These are phyloP conservation scores for Mus spicilegus DNA, from an alignment of 2,113 vertebrate species.

Conservation along the genomic window DNA sequence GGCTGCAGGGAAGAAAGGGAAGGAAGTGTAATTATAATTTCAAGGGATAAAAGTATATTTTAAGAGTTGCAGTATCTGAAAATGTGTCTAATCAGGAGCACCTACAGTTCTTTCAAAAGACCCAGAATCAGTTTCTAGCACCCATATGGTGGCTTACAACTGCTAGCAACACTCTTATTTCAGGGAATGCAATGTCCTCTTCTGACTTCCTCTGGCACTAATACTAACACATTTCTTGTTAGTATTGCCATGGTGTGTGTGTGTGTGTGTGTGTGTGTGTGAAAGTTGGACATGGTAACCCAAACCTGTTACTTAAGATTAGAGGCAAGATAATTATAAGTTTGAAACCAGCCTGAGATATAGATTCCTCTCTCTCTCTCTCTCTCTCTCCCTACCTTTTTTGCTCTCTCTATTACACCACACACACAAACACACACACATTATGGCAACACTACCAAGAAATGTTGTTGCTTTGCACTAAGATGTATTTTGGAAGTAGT, in stretches of 20 bases:
- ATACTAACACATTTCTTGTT: too few species aligned
- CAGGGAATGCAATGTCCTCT: not conserved
- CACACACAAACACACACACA: not conserved
- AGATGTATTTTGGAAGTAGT: slow-evolving; percentile 17
- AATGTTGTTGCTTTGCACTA: not conserved
- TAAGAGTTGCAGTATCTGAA: not conserved
- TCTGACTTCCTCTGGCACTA: not conserved
- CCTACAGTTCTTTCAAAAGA: not conserved
- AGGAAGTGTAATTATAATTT: not conserved
- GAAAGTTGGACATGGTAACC: not conserved
- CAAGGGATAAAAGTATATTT: not conserved
- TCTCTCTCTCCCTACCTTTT: not conserved
- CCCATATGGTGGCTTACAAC: not conserved
- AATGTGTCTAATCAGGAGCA: not conserved
- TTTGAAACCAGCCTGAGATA: not conserved
- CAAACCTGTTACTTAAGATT: not conserved
- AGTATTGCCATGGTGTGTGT: not conserved
- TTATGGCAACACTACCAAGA: not conserved
- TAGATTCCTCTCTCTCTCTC: not conserved
- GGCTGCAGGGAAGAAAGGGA: not conserved
- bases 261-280: not conserved
- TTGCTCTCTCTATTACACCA: not conserved
- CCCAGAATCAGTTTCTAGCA: not conserved
- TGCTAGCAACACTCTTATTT: not conserved
- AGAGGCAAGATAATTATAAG: not conserved